Evolutionary conservation across 1,140 invertebrate genomes (phyloP), one percentile per base, ranked within the genome.

Genomic region (Oscheius sp.): DNA sequence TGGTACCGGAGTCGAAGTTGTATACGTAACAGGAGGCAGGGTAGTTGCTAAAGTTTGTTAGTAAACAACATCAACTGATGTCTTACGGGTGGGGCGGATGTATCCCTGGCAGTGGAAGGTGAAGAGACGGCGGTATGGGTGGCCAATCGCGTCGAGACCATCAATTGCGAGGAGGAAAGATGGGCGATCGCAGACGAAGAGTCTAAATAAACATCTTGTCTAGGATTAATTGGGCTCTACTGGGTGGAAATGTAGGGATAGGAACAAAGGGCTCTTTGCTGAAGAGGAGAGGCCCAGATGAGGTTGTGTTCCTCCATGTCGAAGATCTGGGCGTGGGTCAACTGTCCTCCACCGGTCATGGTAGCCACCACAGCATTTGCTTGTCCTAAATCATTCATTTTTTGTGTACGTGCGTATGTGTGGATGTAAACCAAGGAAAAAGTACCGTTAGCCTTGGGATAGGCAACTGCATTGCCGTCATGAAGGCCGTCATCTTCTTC

Each of bases 261-360:
- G 45, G 72, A 34, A 65, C 74, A 76, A 15, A 29, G 32, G 20
- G 32, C 20, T 32, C 74, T 26, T 15, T 61, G 32, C 20, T 68
- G 55, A 3, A 76, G 20, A 10, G 74, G 74, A n/a, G 75, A 71
- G 23, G 73, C 70, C 74, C 74, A 76, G 1, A 75, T 28, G 26
- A 76, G 58, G 7, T 46, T n/a, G 4, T 55, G 63, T 26, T 76
- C 74, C 7, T 20, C 63, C 35, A 74, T 36, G 28, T 68, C 55
- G 10, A 59, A 62, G 23, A 76, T 68, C 26, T 76, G 74, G 20
- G 49, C 74, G 31, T 76, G 68, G 18, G 38, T 76, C 1, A 68
- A 18, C 18, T 38, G 32, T 3, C 64, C 72, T 58, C 49, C 71
- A n/a, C 28, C 26, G 61, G 63, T 32, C 1, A 59, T 73, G 0